Percentiles rank a stretch among this genome's conserved stretches.
Conservation (phyloP, 2,888 invertebrate species). For the Plagodis dolabraria region DNA sequence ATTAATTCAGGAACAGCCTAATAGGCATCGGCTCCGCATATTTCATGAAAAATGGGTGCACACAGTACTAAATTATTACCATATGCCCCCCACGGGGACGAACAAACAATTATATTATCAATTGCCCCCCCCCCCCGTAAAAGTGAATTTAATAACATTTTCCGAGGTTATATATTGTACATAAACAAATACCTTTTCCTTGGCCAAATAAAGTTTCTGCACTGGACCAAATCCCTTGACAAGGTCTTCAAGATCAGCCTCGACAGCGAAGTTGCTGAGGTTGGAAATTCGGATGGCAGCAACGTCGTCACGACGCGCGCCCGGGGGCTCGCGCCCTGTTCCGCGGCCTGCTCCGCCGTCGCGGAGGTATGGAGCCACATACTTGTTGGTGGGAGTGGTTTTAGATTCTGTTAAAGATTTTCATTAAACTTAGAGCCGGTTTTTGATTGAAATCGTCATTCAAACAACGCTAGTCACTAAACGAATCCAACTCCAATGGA, state of each 20-base stretch:
- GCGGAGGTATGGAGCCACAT: constrained; percentile 95
- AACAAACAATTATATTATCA: too few species aligned
- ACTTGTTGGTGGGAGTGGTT: constrained; percentile 86
- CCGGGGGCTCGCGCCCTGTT: constrained; percentile 87
- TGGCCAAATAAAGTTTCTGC: constrained; percentile 97
- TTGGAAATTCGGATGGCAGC: constrained; percentile 99
- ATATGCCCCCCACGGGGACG: too few species aligned
- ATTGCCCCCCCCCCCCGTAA: too few species aligned
- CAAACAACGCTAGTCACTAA: too few species aligned
- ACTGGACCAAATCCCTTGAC: constrained; percentile 97
- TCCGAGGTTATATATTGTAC: not conserved
- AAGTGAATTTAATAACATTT: too few species aligned
- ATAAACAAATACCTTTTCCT: constrained; percentile 88
- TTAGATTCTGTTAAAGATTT: constrained; percentile 59
- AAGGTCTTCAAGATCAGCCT: constrained; percentile 97
- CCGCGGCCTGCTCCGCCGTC: constrained; percentile 93
- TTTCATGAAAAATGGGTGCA: too few species aligned
- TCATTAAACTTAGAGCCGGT: not conserved
- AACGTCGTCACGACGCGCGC: constrained; percentile 91
- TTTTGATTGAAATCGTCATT: too few species aligned
- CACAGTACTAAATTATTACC: too few species aligned
- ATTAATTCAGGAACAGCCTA: too few species aligned
- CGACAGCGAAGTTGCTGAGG: constrained; percentile 97
- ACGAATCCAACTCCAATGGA: too few species aligned
- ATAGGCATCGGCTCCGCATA: too few species aligned